phyloP scores from a whole-genome alignment of 2,797 vertebrate species.

The Notamacropus eugenii region DNA sequence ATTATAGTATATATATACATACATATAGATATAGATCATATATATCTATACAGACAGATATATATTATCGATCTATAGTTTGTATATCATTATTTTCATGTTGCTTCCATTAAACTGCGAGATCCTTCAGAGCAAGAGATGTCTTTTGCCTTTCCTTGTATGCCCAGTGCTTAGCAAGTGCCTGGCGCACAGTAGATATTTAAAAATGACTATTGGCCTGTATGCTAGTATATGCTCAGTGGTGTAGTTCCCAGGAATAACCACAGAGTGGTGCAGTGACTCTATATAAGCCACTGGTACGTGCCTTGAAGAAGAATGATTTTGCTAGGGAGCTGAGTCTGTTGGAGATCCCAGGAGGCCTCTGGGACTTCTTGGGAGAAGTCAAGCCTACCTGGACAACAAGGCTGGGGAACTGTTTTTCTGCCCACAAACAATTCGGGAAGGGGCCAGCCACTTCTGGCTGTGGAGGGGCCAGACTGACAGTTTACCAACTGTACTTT shows the following conservation, averaged over 20 bases:
- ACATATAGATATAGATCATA: too few species aligned
- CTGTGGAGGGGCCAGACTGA: too few species aligned
- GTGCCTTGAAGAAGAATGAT: neutral
- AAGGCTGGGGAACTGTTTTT: neutral
- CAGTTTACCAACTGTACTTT: neutral
- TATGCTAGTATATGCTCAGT: neutral
- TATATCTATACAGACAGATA: too few species aligned
- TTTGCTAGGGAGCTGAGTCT: neutral
- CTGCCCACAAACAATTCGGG: neutral
- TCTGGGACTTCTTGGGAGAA: neutral
- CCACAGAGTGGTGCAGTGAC: neutral
- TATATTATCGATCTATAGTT: too few species aligned
- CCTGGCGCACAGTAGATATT: neutral
- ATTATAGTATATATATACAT: too few species aligned
- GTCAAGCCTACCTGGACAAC: neutral
- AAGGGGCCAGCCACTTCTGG: neutral
- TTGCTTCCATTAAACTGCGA: too few species aligned
- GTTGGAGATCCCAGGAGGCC: neutral
- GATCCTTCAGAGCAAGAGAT: too few species aligned
- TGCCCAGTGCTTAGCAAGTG: too few species aligned
- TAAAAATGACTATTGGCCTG: too few species aligned
- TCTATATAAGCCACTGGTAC: fast-evolving
- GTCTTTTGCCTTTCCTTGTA: neutral
- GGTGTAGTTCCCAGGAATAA: neutral
- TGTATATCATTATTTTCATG: too few species aligned